Evolutionary conservation across 2,797 vertebrate species (phyloP), one percentile per base, ranked within the genome.

Genomic region (Rhabdomys pumilio): DNA sequence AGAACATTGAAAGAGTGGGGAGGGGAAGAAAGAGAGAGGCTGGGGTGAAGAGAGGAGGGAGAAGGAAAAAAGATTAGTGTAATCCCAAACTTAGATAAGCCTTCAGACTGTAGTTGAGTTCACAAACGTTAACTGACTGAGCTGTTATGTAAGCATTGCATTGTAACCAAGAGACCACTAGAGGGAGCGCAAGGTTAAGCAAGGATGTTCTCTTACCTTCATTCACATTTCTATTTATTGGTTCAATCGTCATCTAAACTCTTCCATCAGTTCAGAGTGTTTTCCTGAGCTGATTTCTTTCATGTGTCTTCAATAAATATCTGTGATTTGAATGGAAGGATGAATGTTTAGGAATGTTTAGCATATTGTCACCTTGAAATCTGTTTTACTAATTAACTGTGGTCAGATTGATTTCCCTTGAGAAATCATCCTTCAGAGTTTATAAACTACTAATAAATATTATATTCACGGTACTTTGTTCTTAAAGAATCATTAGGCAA

Each of bases 261-360:
- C 59, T 96, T 96, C 92, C 96, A 91, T 95, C 85, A 80, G 77
- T 96, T 97, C 92, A 90, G 47, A 92, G 63, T 95, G 93, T 97
- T 94, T 94, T 96, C 90, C 69, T 89, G 22, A 69, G 75, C 50
- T 75, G 90, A 91, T 95, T 96, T 95, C 41, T 91, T 92, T 88
- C 73, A 92, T 61, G 77, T 12, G 41, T 94, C 90, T 96, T 92
- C 59, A 85, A 38, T 87, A 96, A 69, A 73, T 95, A 91, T 95
- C 77, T 97, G 80, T 95, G 59, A 93, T 89, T 95, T 91, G 38
- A 97, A 96, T 73, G 65, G 90, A 94, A 89, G 59, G 73, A 93
- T 94, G 63, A 84, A 59, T 94, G 90, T 96, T 96, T 95, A 83
- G 50, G 93, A 96, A 38, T 38, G 38, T 38, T 96, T 80, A 77